Base-by-base conservation (phyloP, 2,797 vertebrate genomes). In the Callimico goeldii region DNA sequence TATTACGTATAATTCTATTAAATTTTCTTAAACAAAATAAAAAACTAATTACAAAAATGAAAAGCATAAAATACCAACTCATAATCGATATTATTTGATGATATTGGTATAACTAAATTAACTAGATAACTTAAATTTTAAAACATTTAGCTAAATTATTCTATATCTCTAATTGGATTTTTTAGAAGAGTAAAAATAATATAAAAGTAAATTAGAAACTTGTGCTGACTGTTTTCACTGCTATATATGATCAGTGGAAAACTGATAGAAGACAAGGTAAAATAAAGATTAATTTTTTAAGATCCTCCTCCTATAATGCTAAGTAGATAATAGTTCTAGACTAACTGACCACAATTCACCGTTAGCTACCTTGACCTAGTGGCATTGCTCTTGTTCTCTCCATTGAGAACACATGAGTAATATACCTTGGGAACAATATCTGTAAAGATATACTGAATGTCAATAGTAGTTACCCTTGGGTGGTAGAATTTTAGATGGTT, bases 91-190 rank as follows among this genome's bases (percentile, higher is more conserved):
- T 33, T 95, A 14, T 36, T 72, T n/a, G 90, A n/a, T 46, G 77
- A 33, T 84, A 96, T 88, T 95, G 77, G 91, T 67, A 87, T 41
- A 91, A 14, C 22, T 84, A 89, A 96, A 96, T 84, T 57, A 92
- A 87, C 72, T 85, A 36, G 17, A 50, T 91, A 67, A 70, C 67
- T 94, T 88, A 92, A 30, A 77, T 80, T 70, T 41, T 64, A 82
- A 87, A 67, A 50, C 9, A 75, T 52, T 87, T 90, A 92, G 61
- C 1, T 15, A 52, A 58, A 76, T 90, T 75, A 61, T 58, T 73
- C 55, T 46, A 2, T 58, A 77, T 50, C 10, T 73, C 9, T 92
- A 33, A 83, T 9, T 61, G 14, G 24, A 46, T 12, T 64, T 86
- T 88, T 81, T 85, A 5, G 22, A 61, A 89, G 57, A 77, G 2